Evolutionary conservation across 37 sponge, comb jelly and placozoan species (phyloP), one percentile per base, ranked within the genome.

Genomic region (Oscarella lobularis): DNA sequence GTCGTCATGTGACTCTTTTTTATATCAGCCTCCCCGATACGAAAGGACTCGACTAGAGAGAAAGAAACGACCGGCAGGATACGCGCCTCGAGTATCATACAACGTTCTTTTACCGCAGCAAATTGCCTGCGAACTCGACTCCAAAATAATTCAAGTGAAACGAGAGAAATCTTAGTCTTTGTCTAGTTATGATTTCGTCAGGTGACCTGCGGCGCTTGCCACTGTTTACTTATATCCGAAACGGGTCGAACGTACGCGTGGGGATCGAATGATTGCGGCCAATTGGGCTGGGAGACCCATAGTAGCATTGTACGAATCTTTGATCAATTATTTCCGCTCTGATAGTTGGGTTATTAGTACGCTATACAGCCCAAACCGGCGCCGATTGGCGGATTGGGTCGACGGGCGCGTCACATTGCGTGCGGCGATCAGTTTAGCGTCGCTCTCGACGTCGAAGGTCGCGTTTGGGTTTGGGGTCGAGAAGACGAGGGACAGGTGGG

Each of bases 341-440:
- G n/a, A 48, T 9, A 48, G 60, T 48, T 48, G 60, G 60, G 60
- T 48, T 27, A 48, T 48, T 27, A 27, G 20, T 20, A 48, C 14
- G 60, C 20, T 48, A 27, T 48, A 48, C 76, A 85, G 90, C 0
- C 77, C 2, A 36, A 73, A 2, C 85, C 85, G 0, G 78, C 75
- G 66, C 30, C 39, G 36, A 40, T 89, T 3, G 0, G 35, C 31
- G 35, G 36, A 3, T 77, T 85, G 29, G 74, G 30, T 2, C 76
- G 38, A 0, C 76, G 81, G 67, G 60, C 84, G 1, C 55, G 75
- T 9, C 33, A 66, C 0, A 48, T 90, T 20, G 87, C 85, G 31
- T 41, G 79, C 74, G 91, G 91, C 3, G 85, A 90, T 73, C 87
- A 90, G 77, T 90, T 82, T 72, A 87, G 85, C 35, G 31, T 80